Base-by-base conservation (phyloP, 2,888 invertebrate species). In the Drosophila macrospina region DNA sequence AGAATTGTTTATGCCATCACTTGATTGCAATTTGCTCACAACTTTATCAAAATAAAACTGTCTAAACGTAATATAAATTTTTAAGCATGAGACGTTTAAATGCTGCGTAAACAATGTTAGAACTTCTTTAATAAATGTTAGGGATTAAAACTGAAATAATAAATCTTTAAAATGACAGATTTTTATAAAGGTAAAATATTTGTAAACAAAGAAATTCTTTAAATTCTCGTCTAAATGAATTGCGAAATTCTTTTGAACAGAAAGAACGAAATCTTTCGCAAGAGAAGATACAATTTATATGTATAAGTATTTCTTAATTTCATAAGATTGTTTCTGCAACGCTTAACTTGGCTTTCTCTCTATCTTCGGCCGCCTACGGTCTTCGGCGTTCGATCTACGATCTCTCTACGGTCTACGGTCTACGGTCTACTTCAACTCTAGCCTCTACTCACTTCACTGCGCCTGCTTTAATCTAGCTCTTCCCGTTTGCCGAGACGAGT, bases 401-500 rank as follows among this genome's bases (percentile, higher is more conserved):
- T n/a, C n/a, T n/a, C n/a, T 20, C 20, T 42, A 7, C 24, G 42
- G 54, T 32, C 54, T 54, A 54, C 42, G n/a, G 20, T 20, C 20
- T 42, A 7, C 24, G 42, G 54, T 32, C 54, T 54, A 54, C 42
- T 42, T 54, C 13, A 32, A 54, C 26, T 24, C 16, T 63, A 57
- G 50, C 13, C 34, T 26, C 28, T 30, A 20, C 20, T 48, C 16
- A 13, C 20, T 20, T 34, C 10, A 24, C 0, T 30, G 32, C 32
- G 26, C 20, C 32, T 50, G 55, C 54, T 73, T 52, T 54, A 64
- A 52, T 48, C 57, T 54, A 62, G 57, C 41, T 15, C 54, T 52
- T 54, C 36, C 55, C 61, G 69, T 57, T 61, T 42, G 60, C 37
- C 44, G 34, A 45, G 60, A 37, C 44, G 34, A 45, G 41, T 56